These are phyloP conservation scores for Orestias chungarensis DNA, from an alignment of 2,797 vertebrate genomes.

Conservation along the genomic window DNA sequence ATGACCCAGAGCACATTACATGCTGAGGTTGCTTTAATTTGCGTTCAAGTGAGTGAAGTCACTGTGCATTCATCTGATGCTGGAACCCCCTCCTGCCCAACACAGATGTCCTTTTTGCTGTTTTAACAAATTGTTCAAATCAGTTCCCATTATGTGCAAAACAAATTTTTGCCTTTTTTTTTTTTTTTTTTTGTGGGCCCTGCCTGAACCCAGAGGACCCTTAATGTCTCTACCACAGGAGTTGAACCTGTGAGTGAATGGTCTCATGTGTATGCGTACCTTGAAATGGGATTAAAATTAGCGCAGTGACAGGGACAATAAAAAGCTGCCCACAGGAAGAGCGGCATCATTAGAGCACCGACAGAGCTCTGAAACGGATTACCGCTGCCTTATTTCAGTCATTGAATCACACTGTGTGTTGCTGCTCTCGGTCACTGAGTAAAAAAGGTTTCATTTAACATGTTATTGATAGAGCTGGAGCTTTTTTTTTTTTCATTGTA, in stretches of 20 bases:
- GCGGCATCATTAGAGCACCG: conserved; percentile 25
- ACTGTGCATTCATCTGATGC: conserved; percentile 37
- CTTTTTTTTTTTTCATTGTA: background rate
- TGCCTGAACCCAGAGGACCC: conserved; percentile 41
- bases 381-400: conserved; percentile 36
- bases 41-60: conserved; percentile 35
- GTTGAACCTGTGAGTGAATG: conserved; percentile 27
- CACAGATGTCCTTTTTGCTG: conserved; percentile 37
- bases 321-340: conserved; percentile 33
- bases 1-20: conserved; percentile 65
- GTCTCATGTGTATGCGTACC: conserved; percentile 20
- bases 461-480: conserved; percentile 21
- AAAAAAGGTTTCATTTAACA: conserved; percentile 50
- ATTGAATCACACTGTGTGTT: conserved; percentile 39
- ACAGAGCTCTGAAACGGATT: conserved; percentile 28
- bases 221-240: conserved; percentile 43
- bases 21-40: conserved; percentile 44
- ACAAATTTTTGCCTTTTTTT: conserved; percentile 35
- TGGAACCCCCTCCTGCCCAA: conserved; percentile 27
- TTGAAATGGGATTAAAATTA: conserved; percentile 50
- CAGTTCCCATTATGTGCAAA: conserved; percentile 53
- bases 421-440: conserved; percentile 11
- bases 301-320: conserved; percentile 36
- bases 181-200: no score
- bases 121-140: conserved; percentile 61